Percentiles rank a stretch among this genome's conserved stretches.
Evolutionary conservation across 2,113 vertebrate genomes (phyloP).

Genomic region (Lepus americanus): DNA sequence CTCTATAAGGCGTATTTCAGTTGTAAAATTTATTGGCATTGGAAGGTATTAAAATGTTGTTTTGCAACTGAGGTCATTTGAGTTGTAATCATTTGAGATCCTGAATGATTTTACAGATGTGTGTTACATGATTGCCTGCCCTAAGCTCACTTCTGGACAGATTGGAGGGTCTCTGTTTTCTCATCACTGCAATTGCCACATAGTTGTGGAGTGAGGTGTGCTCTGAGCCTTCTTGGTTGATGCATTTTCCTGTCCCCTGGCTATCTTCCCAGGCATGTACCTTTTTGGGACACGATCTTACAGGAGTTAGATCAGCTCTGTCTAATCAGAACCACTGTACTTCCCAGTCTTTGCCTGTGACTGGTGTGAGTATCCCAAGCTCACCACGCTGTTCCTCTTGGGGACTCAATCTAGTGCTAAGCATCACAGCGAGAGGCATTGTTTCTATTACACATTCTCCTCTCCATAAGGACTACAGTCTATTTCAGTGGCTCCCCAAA

Average conservation of each 20-base stretch:
- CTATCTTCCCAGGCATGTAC: not conserved
- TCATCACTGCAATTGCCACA: not conserved
- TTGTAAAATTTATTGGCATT: not conserved
- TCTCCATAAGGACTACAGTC: slow-evolving; percentile 54
- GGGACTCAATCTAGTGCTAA: not conserved
- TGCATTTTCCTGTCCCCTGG: not conserved
- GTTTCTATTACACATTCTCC: slow-evolving; percentile 70
- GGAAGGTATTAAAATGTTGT: not conserved
- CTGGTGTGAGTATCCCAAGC: not conserved
- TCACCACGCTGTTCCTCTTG: not conserved
- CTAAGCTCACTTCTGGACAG: not conserved
- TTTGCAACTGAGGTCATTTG: not conserved
- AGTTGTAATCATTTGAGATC: not conserved
- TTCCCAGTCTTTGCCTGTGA: not conserved
- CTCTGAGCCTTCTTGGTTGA: not conserved
- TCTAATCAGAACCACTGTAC: not conserved
- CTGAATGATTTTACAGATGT: not conserved
- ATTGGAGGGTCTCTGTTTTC: slow-evolving; percentile 1
- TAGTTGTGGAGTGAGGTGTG: not conserved
- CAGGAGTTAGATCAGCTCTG: not conserved
- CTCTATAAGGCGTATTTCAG: not conserved
- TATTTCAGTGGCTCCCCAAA: slow-evolving; percentile 53
- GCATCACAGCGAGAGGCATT: not conserved
- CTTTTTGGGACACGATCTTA: not conserved
- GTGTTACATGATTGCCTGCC: not conserved